Conservation (phyloP, 2,113 vertebrate genomes). For the Pelecanoides urinatrix region DNA sequence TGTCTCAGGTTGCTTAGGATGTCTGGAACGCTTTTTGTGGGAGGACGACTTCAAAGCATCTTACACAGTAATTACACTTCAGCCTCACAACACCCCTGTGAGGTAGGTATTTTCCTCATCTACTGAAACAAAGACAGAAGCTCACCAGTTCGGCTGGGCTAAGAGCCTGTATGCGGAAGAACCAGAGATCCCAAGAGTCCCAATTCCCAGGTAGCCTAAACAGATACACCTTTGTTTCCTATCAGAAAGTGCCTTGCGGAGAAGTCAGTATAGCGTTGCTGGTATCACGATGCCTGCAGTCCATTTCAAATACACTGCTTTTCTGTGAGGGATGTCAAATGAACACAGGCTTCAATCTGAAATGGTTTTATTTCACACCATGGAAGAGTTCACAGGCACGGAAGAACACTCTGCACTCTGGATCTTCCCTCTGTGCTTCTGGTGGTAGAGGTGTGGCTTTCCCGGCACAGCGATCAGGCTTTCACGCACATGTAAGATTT, state of each 20-base stretch:
- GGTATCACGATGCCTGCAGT: neutral
- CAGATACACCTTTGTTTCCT: neutral
- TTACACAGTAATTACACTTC: neutral
- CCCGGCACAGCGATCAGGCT: neutral
- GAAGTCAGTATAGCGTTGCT: neutral
- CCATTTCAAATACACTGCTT: fast-evolving
- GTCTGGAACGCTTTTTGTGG: neutral
- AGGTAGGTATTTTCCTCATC: neutral
- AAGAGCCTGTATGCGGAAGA: neutral
- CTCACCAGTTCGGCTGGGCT: neutral
- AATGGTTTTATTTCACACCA: neutral
- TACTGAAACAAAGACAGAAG: neutral
- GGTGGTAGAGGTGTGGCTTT: neutral
- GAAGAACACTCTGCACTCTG: neutral
- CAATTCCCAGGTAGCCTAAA: neutral
- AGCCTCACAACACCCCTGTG: conserved; percentile 14
- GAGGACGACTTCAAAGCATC: neutral
- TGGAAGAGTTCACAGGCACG: neutral
- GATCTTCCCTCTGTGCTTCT: neutral
- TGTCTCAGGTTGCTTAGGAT: neutral
- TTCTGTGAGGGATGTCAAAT: neutral
- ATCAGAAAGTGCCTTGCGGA: neutral
- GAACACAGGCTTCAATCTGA: neutral
- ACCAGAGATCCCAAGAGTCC: neutral
- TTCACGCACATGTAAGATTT: neutral